A percentile compares a stretch with the other conserved stretches of the same genome.
These are phyloP conservation scores for Crocallis elinguaria DNA, from an alignment of 2,888 invertebrate species.

Conservation along the genomic window DNA sequence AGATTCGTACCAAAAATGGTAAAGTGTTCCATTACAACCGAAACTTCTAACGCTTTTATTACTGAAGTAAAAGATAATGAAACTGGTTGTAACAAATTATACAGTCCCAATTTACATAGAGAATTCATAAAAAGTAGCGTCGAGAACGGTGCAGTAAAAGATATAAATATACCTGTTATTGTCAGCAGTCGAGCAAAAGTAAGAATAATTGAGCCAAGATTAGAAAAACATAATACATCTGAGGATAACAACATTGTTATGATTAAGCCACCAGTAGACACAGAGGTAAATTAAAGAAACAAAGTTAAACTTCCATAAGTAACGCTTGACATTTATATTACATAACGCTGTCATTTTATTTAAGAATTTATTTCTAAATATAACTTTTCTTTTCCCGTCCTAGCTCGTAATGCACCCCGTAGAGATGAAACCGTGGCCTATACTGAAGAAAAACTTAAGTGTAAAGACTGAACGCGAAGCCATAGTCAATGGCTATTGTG, in stretches of 20 bases:
- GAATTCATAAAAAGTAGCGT: not conserved
- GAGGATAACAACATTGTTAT: conserved; percentile 4
- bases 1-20: not conserved
- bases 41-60: not conserved
- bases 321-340: too few relatives aligned
- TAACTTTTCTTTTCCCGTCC: not conserved
- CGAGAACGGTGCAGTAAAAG: not conserved
- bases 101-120: not conserved
- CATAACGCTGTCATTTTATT: too few relatives aligned
- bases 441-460: conserved; percentile 42
- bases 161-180: not conserved
- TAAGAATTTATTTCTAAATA: too few relatives aligned
- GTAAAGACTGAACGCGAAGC: conserved; percentile 9
- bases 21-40: not conserved
- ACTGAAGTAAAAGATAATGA: not conserved
- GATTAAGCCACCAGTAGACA: conserved; percentile 14
- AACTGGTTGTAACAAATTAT: not conserved
- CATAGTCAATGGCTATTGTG: not conserved
- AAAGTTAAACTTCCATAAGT: too few relatives aligned
- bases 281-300: not conserved
- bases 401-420: not conserved
- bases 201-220: not conserved
- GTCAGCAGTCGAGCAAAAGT: not conserved
- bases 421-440: conserved; percentile 12
- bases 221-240: not conserved